phyloP scores from a whole-genome alignment of 2,113 vertebrate species.

The Tursiops truncatus region DNA sequence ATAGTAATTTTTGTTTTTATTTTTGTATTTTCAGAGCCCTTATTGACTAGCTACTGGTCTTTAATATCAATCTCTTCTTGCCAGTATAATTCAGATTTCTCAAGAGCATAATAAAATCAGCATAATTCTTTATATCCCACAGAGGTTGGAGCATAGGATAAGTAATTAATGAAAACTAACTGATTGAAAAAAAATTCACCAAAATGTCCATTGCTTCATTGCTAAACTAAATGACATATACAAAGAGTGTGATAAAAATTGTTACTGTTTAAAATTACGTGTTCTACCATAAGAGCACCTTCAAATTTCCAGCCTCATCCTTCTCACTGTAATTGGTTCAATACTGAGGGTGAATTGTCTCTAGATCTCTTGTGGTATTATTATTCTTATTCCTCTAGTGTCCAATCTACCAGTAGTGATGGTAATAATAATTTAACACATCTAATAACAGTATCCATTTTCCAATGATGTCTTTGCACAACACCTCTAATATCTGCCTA shows the following conservation, averaged over 20 bases:
- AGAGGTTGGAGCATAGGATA: background rate
- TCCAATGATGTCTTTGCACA: background rate
- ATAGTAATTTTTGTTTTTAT: background rate
- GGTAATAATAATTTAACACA: background rate
- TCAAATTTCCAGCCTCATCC: background rate
- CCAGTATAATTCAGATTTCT: background rate
- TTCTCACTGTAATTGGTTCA: background rate
- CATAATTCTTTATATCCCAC: background rate
- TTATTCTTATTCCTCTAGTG: background rate
- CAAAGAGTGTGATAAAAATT: background rate
- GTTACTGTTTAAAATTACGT: background rate
- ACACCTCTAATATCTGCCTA: background rate
- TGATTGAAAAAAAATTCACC: background rate
- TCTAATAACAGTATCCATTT: background rate
- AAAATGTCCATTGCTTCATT: background rate
- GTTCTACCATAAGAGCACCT: background rate
- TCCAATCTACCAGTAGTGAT: background rate
- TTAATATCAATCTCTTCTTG: background rate
- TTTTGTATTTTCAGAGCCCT: background rate
- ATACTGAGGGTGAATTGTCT: background rate
- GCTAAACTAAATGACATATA: background rate
- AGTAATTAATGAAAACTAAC: background rate
- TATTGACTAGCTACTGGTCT: background rate
- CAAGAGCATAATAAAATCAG: background rate
- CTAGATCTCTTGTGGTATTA: background rate